phyloP scores from a whole-genome alignment of 2,888 invertebrate genomes.

The Hirtodrosophila duncani region DNA sequence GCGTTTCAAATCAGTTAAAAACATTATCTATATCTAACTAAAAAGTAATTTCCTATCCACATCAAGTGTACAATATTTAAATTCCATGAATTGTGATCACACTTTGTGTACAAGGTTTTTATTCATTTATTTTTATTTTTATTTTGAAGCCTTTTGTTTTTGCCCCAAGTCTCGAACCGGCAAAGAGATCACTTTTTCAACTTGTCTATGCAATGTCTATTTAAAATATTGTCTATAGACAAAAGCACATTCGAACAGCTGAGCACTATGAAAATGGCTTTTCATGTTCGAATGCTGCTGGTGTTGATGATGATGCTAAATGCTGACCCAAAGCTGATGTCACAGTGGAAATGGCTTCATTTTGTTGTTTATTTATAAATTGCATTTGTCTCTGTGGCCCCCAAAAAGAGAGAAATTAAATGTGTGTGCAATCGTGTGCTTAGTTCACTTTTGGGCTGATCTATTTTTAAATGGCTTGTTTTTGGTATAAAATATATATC shows the following conservation, averaged over 20 bases:
- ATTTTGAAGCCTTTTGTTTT: constrained; percentile 52
- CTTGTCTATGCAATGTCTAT: constrained; percentile 31
- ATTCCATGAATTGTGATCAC: constrained; percentile 38
- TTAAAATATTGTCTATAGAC: constrained; percentile 45
- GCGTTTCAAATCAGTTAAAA: no score
- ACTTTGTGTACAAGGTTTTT: constrained; percentile 53
- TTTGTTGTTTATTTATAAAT: constrained; percentile 66
- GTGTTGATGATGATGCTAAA: neutral
- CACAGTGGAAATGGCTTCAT: constrained; percentile 63
- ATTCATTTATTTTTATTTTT: no score
- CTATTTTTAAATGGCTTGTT: constrained; percentile 50
- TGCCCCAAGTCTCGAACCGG: constrained; percentile 20
- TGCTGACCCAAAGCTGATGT: constrained; percentile 56
- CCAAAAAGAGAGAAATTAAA: no score
- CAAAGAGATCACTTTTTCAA: constrained; percentile 66
- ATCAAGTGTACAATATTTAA: constrained; percentile 7
- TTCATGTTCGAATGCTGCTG: constrained; percentile 35
- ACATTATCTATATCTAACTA: neutral
- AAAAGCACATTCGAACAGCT: constrained; percentile 25
- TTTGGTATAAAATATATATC: constrained; percentile 33
- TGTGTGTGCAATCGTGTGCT: constrained; percentile 19
- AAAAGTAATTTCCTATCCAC: constrained; percentile 17
- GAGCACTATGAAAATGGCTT: constrained; percentile 41
- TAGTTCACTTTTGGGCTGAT: constrained; percentile 29
- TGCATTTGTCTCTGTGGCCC: constrained; percentile 42